Evolutionary conservation across 2,797 vertebrate genomes (phyloP).

Genomic region (Sebastes goodei): DNA sequence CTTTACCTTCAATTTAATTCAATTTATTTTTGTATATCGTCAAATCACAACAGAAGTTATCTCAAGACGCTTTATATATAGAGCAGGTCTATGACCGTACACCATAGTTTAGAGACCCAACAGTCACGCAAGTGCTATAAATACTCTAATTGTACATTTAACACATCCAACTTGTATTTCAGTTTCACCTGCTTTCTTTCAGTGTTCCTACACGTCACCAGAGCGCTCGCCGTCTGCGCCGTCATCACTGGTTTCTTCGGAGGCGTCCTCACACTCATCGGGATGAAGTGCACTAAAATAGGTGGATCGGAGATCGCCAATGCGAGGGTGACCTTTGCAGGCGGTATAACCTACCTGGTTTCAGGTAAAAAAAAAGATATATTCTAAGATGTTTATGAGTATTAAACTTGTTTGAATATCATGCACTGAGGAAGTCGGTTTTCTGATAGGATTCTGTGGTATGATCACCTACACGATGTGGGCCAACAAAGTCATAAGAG

Average conservation of each 20-base stretch:
- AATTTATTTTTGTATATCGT: too few species aligned
- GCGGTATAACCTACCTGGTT: constrained; percentile 76
- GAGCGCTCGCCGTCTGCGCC: constrained; percentile 80
- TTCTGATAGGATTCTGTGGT: constrained; percentile 75
- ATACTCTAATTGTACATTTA: not conserved
- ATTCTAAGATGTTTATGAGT: not conserved
- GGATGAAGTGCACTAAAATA: constrained; percentile 90
- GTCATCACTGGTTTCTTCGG: constrained; percentile 86
- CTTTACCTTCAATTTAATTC: too few species aligned
- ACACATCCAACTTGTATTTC: not conserved
- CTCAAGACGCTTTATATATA: too few species aligned
- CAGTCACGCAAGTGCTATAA: not conserved
- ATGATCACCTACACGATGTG: constrained; percentile 83
- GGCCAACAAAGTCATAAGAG: constrained; percentile 73
- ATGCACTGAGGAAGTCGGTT: not conserved
- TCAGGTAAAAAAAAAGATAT: constrained; percentile 69
- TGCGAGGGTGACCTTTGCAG: constrained; percentile 81
- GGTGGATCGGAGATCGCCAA: constrained; percentile 83
- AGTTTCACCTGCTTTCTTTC: not conserved
- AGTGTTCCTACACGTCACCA: constrained; percentile 82
- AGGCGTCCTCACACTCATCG: constrained; percentile 81
- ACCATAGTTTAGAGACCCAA: too few species aligned
- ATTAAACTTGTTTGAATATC: not conserved
- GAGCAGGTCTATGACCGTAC: too few species aligned
- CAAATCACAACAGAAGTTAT: too few species aligned